Base-by-base conservation (phyloP, 2,113 vertebrate genomes). In the Sinocyclocheilus rhinocerous region DNA sequence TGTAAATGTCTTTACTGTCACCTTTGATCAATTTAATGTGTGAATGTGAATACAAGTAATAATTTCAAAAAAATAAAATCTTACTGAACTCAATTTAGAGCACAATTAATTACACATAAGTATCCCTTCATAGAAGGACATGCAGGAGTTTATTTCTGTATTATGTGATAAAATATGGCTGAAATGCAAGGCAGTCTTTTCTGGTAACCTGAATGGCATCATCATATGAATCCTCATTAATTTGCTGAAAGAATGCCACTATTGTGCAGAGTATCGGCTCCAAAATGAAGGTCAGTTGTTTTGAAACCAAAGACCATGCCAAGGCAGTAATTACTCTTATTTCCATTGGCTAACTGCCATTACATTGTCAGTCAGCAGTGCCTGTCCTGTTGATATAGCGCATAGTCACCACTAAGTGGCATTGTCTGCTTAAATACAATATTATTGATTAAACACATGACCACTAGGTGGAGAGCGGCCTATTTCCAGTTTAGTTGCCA, bases 381-480 rank as follows among this genome's bases (percentile, higher is more conserved):
- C 20, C 1, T n/a, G 70, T 50, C 6, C 42, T 48, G 42, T 50
- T 50, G 73, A 26, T 24, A 26, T 81, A 69, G 24, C 36, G 63
- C 20, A 22, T 55, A 16, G 20, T 45, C 33, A 76, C 81, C 87
- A 81, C 76, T 63, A 88, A 61, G 69, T 84, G 85, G 87, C 33
- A 26, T 18, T 36, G 33, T 70, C 29, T 55, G 50, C 75, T 11
- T 84, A 9, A 50, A 76, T 36, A 24, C 33, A 1, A 24, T 24
- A 55, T 16, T 15, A 16, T 20, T 33, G 39, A 36, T 72, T 39
- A 22, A 83, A 11, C 11, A 67, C 29, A 13, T 75, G 26, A 20
- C 81, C 87, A 80, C 87, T 86, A 86, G 87, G 55, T 79, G 87
- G 84, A 36, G 52, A 57, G 26, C 16, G 65, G 45, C 15, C 18